Base-by-base conservation (phyloP, 2,888 invertebrate genomes). In the Galerucella nymphaeae region DNA sequence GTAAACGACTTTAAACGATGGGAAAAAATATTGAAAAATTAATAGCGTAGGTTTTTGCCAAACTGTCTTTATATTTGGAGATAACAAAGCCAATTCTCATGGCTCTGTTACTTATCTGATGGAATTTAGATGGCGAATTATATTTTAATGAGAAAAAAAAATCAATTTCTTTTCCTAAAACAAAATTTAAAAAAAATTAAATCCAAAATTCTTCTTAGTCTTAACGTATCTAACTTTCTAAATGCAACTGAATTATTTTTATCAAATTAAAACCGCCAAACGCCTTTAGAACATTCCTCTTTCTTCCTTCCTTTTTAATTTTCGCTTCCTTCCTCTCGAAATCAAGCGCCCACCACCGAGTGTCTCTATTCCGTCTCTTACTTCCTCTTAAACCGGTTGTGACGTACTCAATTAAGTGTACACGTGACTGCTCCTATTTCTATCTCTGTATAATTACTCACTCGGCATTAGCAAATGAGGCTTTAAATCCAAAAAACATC, bases 381-480 rank as follows among this genome's bases (percentile, higher is more conserved):
- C 62, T 45, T 67, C 66, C 73, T 38, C 23, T 57, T 73, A 70
- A 65, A 77, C 74, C 70, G 78, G 80, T 80, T 80, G 81, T 82
- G 82, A 81, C 78, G 80, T 79, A 80, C 81, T 82, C 81, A 82
- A 82, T 82, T 82, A 82, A 74, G 72, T 55, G 62, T 64, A 78
- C 82, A 82, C 81, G 81, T 82, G 82, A 82, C 81, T 77, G 71
- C 74, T 73, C 71, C 75, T 70, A 63, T 70, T 70, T 70, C 63
- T 70, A 65, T 71, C 69, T 75, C 74, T 69, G 71, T 66, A 76
- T 79, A 79, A 81, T 82, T 82, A 82, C 81, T 81, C 82, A 82
- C 76, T 71, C 73, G 76, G 80, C 81, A 82, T 82, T 82, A 82
- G 82, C 75, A 81, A 81, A 82, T 82, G 81, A 82, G 78, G 76